Evolutionary conservation across 2,888 invertebrate species (phyloP).

Genomic region (Candidula unifasciata): DNA sequence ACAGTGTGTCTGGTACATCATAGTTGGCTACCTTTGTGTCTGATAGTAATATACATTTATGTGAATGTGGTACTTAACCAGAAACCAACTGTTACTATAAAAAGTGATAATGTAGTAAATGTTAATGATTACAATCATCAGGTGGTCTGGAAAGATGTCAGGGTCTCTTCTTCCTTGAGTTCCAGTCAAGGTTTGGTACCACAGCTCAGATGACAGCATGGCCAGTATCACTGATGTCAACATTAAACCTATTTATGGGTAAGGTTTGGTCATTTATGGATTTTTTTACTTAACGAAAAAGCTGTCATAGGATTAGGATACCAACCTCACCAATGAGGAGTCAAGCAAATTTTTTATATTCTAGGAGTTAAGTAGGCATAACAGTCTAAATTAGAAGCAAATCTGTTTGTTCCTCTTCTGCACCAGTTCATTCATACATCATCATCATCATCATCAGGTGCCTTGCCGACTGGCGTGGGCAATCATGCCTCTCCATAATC

Average conservation of each 20-base stretch:
- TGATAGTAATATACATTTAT: no score
- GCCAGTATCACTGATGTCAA: slow-evolving; percentile 65
- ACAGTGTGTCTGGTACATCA: no score
- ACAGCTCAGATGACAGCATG: slow-evolving; percentile 68
- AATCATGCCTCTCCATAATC: no score
- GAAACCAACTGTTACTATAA: background rate
- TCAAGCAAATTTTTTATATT: no score
- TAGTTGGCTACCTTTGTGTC: no score
- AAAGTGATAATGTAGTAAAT: background rate
- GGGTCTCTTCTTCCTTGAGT: slow-evolving; percentile 67
- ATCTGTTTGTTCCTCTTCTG: background rate
- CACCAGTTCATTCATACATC: background rate
- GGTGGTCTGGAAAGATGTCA: slow-evolving; percentile 68
- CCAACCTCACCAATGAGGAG: background rate
- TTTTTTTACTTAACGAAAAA: background rate
- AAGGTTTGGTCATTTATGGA: slow-evolving; percentile 9
- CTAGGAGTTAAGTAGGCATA: no score
- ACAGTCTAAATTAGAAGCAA: background rate
- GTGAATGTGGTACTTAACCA: background rate
- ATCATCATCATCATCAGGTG: no score
- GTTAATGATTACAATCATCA: slow-evolving; percentile 18
- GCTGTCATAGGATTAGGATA: background rate
- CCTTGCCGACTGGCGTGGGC: no score
- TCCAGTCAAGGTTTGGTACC: slow-evolving; percentile 61
- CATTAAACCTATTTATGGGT: slow-evolving; percentile 60